A percentile compares a stretch with the other conserved stretches of the same genome.
Evolutionary conservation across 2,113 vertebrate species (phyloP).

Genomic region (Paradoxurus hermaphroditus): DNA sequence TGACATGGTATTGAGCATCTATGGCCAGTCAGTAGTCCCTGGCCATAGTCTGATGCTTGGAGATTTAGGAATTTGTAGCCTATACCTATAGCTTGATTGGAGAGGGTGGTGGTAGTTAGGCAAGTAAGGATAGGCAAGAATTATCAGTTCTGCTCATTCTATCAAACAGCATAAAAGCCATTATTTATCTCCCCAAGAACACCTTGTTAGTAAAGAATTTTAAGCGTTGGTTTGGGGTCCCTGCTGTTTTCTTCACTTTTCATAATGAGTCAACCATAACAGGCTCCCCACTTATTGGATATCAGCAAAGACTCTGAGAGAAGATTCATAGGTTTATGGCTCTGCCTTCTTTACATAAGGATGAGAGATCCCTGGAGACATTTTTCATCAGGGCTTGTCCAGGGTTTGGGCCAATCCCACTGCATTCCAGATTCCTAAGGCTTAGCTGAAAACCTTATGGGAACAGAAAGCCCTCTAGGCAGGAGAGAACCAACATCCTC

Average conservation of each 20-base stretch:
- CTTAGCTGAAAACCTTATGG: neutral
- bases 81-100: neutral
- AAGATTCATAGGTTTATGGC: neutral
- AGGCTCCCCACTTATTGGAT: neutral
- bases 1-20: neutral
- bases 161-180: neutral
- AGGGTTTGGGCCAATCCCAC: neutral
- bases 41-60: neutral
- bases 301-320: neutral
- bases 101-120: neutral
- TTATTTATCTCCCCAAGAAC: neutral
- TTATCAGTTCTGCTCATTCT: neutral
- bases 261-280: neutral
- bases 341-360: neutral
- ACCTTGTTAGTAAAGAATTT: neutral
- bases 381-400: neutral
- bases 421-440: conserved; percentile 37
- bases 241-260: neutral
- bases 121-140: neutral
- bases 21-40: neutral
- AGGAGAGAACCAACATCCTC: neutral
- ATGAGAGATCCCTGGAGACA: neutral
- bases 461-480: conserved; percentile 10
- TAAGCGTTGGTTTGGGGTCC: neutral
- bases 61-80: neutral